Conservation (phyloP, 2,888 invertebrate genomes). For the Nasonia oneida region DNA sequence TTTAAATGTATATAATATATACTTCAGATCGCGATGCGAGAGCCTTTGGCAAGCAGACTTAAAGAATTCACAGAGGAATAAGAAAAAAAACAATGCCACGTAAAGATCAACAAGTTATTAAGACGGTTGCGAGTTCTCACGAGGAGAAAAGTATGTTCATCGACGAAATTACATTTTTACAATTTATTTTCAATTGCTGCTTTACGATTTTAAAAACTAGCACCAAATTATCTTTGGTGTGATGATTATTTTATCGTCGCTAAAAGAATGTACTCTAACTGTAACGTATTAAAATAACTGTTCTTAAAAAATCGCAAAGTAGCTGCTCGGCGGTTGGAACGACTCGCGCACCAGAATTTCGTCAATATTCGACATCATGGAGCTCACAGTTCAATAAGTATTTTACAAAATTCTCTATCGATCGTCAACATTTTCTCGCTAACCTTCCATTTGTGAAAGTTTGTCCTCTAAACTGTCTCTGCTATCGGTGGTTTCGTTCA, state of each 20-base stretch:
- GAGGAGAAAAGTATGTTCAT: background rate
- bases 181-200: background rate
- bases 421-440: background rate
- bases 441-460: slow-evolving; percentile 77
- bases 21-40: slow-evolving; percentile 20
- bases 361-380: background rate
- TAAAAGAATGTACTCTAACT: background rate
- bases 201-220: slow-evolving; percentile 23
- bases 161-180: background rate
- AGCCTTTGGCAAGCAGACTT: slow-evolving; percentile 57
- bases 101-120: slow-evolving; percentile 26
- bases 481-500: slow-evolving; percentile 76
- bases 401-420: slow-evolving; percentile 43
- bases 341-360: slow-evolving; percentile 2
- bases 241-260: background rate
- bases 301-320: slow-evolving; percentile 31
- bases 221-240: background rate
- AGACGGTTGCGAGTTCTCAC: slow-evolving; percentile 17
- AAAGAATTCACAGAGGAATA: slow-evolving; percentile 59
- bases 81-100: slow-evolving; percentile 36
- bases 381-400: slow-evolving; percentile 35
- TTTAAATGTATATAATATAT: slow-evolving; percentile 15
- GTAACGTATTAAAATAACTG: background rate
- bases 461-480: slow-evolving; percentile 77
- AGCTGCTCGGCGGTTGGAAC: background rate